Conservation (phyloP, 92 coral and sea anemone species). For the Ricordea florida region DNA sequence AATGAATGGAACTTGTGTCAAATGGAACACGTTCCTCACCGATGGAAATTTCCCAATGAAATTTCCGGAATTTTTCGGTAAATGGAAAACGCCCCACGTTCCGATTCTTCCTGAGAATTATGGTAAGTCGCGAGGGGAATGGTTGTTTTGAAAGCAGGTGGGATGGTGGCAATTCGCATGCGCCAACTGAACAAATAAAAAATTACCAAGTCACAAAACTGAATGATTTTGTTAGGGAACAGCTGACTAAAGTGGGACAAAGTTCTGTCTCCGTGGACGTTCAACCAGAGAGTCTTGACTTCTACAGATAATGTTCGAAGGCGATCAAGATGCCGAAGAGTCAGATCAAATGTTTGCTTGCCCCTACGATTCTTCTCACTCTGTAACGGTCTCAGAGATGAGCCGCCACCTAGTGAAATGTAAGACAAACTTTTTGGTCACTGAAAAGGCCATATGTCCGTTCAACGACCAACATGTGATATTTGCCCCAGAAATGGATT, state of each 20-base stretch:
- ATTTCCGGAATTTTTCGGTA: too few relatives aligned
- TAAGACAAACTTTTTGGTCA: conserved; percentile 67
- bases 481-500: conserved; percentile 82
- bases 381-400: conserved; percentile 68
- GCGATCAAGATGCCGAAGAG: conserved; percentile 77
- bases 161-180: conserved; percentile 87
- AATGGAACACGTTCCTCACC: too few relatives aligned
- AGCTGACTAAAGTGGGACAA: conserved; percentile 81
- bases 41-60: too few relatives aligned
- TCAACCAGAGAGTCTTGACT: conserved; percentile 66
- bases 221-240: conserved; percentile 94
- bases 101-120: too few relatives aligned
- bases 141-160: conserved; percentile 71
- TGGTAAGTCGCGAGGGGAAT: too few relatives aligned
- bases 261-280: conserved; percentile 76
- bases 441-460: conserved; percentile 87
- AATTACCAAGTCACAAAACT: conserved; percentile 81
- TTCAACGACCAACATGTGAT: conserved; percentile 79
- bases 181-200: conserved; percentile 80
- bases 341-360: conserved; percentile 71
- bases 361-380: conserved; percentile 83
- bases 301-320: conserved; percentile 77
- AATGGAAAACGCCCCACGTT: too few relatives aligned
- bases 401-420: conserved; percentile 84
- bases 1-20: too few relatives aligned